Evolutionary conservation across 2,113 vertebrate species (phyloP), one percentile per base, ranked within the genome.

Genomic region (Eupsittula cactorum): DNA sequence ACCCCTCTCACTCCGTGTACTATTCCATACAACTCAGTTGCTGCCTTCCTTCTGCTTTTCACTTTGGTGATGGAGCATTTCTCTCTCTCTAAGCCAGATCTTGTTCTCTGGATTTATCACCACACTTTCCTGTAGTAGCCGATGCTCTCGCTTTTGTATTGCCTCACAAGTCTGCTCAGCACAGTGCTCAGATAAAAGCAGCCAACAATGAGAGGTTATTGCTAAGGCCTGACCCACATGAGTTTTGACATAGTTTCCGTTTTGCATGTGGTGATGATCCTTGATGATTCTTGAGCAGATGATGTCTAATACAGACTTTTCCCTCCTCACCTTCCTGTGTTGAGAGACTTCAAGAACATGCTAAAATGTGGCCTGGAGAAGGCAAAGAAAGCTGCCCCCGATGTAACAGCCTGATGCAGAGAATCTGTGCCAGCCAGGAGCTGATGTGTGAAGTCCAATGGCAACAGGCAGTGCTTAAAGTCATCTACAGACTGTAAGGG

Each of bases 1-100:
- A 16, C 2, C n/a, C 23, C 21, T 82, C 57, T 60, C 65, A 37
- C 47, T 52, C 59, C 4, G 0, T 9, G 4, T 27, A 9, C 37
- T 88, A 1, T 47, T 88, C 63, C 23, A 28, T 23, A 44, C 55
- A 39, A 23, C 16, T 27, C 64, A 24, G 5, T 9, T 41, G 23
- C 81, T 44, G 42, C 28, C 31, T 74, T 53, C 44, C 14, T 28
- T 91, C 33, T 47, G 33, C 41, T 90, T 81, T 49, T 57, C 35
- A 5, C 53, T 44, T 35, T 44, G 70, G 44, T 74, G 67, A 16
- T 74, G 64, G 41, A 86, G 6, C 55, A 39, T 87, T 15, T 74
- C 46, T 57, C 24, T 31, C 16, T 6, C 49, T 21, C 27, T 47
- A 25, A 55, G 42, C 29, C 63, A 42, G 52, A 35, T 46, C 35